Percentiles rank a stretch among this genome's conserved stretches.
These are phyloP conservation scores for Lasioglossum albipes DNA, from an alignment of 1,140 invertebrate species.

Conservation along the genomic window DNA sequence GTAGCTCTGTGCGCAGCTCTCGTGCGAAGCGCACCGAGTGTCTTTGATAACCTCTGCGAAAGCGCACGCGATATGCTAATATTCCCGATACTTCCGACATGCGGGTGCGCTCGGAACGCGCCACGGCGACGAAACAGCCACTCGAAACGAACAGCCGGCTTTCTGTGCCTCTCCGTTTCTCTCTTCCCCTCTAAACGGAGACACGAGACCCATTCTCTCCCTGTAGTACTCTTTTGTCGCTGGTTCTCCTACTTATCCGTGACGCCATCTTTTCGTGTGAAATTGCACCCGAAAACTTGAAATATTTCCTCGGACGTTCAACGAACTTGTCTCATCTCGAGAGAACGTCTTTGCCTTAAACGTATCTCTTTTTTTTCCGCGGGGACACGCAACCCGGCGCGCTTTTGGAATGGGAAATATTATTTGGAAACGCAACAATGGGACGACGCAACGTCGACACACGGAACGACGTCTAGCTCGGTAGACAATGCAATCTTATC, in stretches of 20 bases:
- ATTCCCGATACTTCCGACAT: constrained; percentile 51
- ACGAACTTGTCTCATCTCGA: not conserved
- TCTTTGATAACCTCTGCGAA: constrained; percentile 55
- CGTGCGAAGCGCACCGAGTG: not conserved
- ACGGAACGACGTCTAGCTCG: no score
- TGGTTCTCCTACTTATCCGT: not conserved
- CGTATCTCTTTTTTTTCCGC: no score
- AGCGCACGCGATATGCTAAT: constrained; percentile 65
- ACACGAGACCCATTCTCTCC: not conserved
- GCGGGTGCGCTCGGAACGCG: constrained; percentile 11
- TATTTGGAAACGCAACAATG: no score
- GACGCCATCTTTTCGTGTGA: not conserved
- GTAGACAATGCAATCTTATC: no score
- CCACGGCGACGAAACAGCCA: constrained; percentile 34
- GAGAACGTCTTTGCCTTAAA: no score
- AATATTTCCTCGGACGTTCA: not conserved
- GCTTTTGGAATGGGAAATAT: no score
- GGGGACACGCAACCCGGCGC: no score
- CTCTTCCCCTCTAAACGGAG: not conserved
- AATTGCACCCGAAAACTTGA: constrained; percentile 10
- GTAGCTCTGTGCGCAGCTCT: not conserved
- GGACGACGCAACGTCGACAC: no score
- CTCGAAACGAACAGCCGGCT: constrained; percentile 41
- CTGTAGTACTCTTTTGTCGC: not conserved
- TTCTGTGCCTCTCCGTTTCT: not conserved